Conservation (phyloP, 2,797 vertebrate genomes). For the Cossypha heuglini region DNA sequence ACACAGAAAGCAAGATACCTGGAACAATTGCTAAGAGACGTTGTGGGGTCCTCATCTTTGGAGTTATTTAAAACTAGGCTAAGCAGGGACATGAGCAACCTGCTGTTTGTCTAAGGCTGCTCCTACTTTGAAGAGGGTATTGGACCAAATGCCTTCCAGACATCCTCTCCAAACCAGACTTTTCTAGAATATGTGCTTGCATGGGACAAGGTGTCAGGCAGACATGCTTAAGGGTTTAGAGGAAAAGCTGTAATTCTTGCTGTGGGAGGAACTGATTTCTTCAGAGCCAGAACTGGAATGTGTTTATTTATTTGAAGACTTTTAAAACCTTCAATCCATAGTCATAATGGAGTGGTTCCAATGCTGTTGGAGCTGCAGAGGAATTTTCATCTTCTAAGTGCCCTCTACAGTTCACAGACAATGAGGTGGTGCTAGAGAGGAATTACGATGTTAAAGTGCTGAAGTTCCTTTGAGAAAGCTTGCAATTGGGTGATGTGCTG, state of each 20-base stretch:
- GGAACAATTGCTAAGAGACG: not conserved
- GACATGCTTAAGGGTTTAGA: not conserved
- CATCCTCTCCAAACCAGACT: not conserved
- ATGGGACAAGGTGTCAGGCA: not conserved
- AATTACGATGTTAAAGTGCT: not conserved
- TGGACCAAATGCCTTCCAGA: not conserved
- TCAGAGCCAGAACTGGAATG: not conserved
- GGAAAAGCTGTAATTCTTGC: not conserved
- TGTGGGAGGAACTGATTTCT: not conserved
- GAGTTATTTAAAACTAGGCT: not conserved
- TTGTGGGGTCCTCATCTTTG: not conserved
- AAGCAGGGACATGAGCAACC: not conserved
- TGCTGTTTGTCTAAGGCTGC: not conserved
- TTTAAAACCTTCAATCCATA: not conserved
- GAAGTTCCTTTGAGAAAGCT: not conserved
- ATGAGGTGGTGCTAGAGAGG: not conserved
- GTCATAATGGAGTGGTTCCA: not conserved
- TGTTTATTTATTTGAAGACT: not conserved
- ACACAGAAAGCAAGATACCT: not conserved
- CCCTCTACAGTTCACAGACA: not conserved
- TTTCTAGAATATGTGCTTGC: not conserved
- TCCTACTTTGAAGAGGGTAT: not conserved
- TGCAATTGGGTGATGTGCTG: not conserved
- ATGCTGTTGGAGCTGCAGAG: not conserved
- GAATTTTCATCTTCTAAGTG: not conserved